A percentile compares a stretch with the other conserved stretches of the same genome.
These are phyloP conservation scores for Cephus runcator DNA, from an alignment of 2,888 invertebrate genomes.

Conservation along the genomic window DNA sequence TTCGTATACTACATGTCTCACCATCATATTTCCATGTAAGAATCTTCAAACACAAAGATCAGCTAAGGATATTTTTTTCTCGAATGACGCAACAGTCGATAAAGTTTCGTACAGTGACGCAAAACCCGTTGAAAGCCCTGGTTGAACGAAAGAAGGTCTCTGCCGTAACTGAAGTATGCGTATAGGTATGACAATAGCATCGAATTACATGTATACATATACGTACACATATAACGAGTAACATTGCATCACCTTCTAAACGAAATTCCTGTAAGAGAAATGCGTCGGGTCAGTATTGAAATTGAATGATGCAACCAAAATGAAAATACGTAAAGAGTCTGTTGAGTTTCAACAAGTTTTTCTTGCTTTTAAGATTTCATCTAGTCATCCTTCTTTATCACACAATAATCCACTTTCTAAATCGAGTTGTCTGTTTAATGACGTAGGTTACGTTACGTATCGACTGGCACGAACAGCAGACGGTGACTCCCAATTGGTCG, in stretches of 20 bases:
- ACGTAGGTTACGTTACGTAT: background rate
- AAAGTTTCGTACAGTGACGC: background rate
- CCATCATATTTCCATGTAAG: background rate
- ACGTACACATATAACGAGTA: background rate
- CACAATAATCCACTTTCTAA: background rate
- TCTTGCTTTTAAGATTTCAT: background rate
- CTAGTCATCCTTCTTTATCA: background rate
- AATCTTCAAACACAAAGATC: background rate
- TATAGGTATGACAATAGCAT: background rate
- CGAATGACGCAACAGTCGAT: background rate
- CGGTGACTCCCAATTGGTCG: constrained; percentile 36
- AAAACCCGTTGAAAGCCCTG: background rate
- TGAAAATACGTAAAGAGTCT: background rate
- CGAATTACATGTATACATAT: background rate
- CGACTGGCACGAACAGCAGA: background rate
- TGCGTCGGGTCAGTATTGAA: background rate
- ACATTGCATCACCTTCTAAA: background rate
- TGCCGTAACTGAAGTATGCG: background rate
- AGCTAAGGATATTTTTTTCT: background rate
- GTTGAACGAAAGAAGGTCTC: background rate
- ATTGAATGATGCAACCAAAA: background rate
- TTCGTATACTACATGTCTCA: no score
- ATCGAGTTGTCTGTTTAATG: background rate
- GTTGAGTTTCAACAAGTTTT: background rate
- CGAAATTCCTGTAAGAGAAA: background rate